Evolutionary conservation across 2,888 invertebrate genomes (phyloP).

Genomic region (Rhingia campestris): DNA sequence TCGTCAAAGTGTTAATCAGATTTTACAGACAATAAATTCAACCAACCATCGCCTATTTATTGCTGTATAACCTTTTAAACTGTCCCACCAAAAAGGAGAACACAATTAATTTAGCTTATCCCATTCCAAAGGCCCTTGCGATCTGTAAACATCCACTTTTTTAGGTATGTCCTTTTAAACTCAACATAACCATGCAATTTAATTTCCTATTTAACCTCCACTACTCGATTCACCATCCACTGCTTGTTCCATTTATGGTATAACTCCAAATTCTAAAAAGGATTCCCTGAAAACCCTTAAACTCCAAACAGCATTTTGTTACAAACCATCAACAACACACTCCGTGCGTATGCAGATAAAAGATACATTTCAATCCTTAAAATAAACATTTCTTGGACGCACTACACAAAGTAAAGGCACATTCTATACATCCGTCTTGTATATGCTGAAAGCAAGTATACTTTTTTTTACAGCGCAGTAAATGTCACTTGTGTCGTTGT

Average conservation of each 20-base stretch:
- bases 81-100: too few relatives aligned
- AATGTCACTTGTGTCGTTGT: slow-evolving; percentile 31
- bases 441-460: not conserved
- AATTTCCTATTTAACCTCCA: not conserved
- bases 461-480: not conserved
- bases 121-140: too few relatives aligned
- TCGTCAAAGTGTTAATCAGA: too few relatives aligned
- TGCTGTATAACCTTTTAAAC: too few relatives aligned
- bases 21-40: too few relatives aligned
- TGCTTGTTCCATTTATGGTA: slow-evolving; percentile 1
- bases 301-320: not conserved
- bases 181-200: too few relatives aligned
- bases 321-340: slow-evolving; percentile 2
- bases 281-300: not conserved
- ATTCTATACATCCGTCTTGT: not conserved
- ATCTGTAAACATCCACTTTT: too few relatives aligned
- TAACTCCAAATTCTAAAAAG: not conserved
- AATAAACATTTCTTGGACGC: slow-evolving; percentile 16
- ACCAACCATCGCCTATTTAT: too few relatives aligned
- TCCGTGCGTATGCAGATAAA: slow-evolving; percentile 43
- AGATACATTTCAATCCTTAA: slow-evolving; percentile 9
- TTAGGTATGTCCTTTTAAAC: too few relatives aligned
- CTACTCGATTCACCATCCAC: not conserved
- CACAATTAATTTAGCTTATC: too few relatives aligned
- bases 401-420: slow-evolving; percentile 11